phyloP scores from a whole-genome alignment of 2,797 vertebrate genomes.

The Pseudochromis fuscus region DNA sequence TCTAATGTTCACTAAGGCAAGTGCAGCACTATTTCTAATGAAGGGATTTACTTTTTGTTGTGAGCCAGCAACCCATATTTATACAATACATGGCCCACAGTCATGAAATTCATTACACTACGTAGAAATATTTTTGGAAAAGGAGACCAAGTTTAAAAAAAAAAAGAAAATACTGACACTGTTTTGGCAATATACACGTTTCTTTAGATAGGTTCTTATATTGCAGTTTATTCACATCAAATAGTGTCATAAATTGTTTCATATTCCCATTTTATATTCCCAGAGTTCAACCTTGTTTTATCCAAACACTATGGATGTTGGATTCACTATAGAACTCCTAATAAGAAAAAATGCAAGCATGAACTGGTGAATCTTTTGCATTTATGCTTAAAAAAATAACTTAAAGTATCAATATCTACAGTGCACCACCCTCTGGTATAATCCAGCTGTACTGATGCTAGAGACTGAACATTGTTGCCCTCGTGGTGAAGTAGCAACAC shows the following conservation, averaged over 20 bases:
- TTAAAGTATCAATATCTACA: no score
- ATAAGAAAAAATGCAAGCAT: not conserved
- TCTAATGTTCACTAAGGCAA: not conserved
- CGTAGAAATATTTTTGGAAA: not conserved
- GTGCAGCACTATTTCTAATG: not conserved
- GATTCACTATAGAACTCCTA: not conserved
- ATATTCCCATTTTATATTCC: no score
- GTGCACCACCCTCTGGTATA: no score
- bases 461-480: no score
- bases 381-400: not conserved
- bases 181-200: no score
- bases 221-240: no score
- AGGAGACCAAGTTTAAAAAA: no score
- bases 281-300: not conserved
- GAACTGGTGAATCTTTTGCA: not conserved
- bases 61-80: not conserved
- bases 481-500: no score
- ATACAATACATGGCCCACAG: not conserved
- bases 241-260: no score
- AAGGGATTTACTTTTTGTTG: not conserved
- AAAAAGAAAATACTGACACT: no score
- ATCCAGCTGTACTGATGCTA: no score
- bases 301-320: not conserved
- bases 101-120: not conserved
- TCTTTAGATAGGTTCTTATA: no score